Percentiles rank a stretch among this genome's conserved stretches.
phyloP scores from a whole-genome alignment of 2,888 invertebrate genomes.

The Formica aserva region DNA sequence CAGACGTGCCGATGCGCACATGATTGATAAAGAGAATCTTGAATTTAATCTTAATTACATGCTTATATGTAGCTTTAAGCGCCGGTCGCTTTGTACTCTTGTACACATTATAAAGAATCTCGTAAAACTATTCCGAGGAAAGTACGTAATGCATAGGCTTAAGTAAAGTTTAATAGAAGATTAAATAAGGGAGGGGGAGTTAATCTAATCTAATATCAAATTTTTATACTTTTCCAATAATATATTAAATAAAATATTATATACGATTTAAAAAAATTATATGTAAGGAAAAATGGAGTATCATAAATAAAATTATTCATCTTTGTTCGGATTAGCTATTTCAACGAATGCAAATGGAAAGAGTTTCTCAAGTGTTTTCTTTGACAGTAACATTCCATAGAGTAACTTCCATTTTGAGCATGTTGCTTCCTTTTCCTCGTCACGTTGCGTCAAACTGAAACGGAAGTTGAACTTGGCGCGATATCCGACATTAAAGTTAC shows the following conservation, averaged over 20 bases:
- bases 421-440: conserved; percentile 60
- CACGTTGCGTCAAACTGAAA: conserved; percentile 41
- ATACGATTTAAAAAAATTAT: not conserved
- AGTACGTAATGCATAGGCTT: not conserved
- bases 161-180: not conserved
- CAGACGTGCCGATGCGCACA: not conserved
- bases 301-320: not conserved
- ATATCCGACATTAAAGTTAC: conserved; percentile 59
- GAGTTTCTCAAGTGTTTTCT: conserved; percentile 59
- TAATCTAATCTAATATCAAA: not conserved
- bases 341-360: conserved; percentile 29
- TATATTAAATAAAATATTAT: not conserved
- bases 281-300: not conserved
- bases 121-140: not conserved
- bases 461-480: conserved; percentile 46
- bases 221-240: not conserved
- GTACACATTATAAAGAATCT: not conserved
- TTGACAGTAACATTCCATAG: conserved; percentile 55
- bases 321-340: not conserved
- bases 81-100: not conserved
- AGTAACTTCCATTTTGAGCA: conserved; percentile 64
- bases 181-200: not conserved
- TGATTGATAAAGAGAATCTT: conserved; percentile 25
- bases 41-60: conserved; percentile 16
- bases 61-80: conserved; percentile 9